A percentile compares a stretch with the other conserved stretches of the same genome.
phyloP scores from a whole-genome alignment of 1,140 invertebrate species.

The Cydia amplana region DNA sequence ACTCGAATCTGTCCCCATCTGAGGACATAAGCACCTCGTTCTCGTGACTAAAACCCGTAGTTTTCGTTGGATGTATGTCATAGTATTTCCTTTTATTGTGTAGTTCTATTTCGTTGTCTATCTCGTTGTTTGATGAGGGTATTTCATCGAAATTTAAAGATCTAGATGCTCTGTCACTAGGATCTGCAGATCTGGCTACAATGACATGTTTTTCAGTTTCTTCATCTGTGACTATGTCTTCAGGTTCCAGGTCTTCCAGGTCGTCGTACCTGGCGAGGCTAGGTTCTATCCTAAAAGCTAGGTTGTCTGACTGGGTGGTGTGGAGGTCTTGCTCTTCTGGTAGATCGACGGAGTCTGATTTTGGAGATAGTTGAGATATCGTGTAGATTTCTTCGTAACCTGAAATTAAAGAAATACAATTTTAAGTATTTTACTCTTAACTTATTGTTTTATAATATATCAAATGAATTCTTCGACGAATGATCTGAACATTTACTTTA shows the following conservation, averaged over 20 bases:
- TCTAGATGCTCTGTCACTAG: conserved; percentile 60
- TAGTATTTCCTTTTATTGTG: conserved; percentile 74
- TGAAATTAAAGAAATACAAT: conserved; percentile 58
- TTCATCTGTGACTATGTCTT: conserved; percentile 51
- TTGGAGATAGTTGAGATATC: conserved; percentile 81
- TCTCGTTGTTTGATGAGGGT: conserved; percentile 67
- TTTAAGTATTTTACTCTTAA: neutral
- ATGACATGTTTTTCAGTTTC: conserved; percentile 57
- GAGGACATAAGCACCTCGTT: conserved; percentile 65
- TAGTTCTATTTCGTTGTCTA: conserved; percentile 73
- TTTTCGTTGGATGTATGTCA: conserved; percentile 75
- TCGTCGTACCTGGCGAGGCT: conserved; percentile 60
- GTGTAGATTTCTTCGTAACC: conserved; percentile 78
- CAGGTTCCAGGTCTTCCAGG: conserved; percentile 52
- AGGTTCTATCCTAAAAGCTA: conserved; percentile 73
- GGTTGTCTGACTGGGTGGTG: conserved; percentile 64
- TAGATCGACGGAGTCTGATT: conserved; percentile 64
- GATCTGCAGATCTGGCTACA: conserved; percentile 68
- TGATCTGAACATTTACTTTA: too few relatives aligned
- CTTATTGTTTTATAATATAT: too few relatives aligned
- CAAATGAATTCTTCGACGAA: too few relatives aligned
- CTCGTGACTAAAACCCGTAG: conserved; percentile 55
- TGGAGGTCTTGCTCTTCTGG: conserved; percentile 47
- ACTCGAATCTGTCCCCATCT: conserved; percentile 63
- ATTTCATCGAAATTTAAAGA: conserved; percentile 70